Base-by-base conservation (phyloP, 2,888 invertebrate genomes). In the Tipula vernalis region DNA sequence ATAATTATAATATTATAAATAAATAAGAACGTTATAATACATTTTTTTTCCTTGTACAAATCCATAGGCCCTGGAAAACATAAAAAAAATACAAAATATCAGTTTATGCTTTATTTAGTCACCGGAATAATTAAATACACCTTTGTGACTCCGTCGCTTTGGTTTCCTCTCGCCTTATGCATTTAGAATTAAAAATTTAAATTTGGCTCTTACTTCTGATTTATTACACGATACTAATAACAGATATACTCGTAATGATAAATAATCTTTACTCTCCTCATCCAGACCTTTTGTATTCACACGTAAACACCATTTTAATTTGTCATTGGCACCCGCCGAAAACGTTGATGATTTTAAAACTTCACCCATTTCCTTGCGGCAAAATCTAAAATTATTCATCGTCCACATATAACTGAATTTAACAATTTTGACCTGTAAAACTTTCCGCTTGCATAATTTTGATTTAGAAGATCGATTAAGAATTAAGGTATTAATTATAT, bases 341-440 rank as follows among this genome's bases (percentile, higher is more conserved):
- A 99, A 99, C 90, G 99, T 99, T 90, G 99, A 99, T 92, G 99
- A 99, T 94, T 99, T 99, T 91, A 99, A 94, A 89, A 99, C 99
- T 94, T 99, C 99, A 90, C 99, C 99, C 99, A 99, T 99, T 93
- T 99, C 99, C 93, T 99, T 99, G 90, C 99, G 96, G 94, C 99
- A 99, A 94, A 99, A 99, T 94, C 99, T 99, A 94, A 99, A 99
- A 95, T 99, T 99, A 94, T 99, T 99, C 94, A 99, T 99, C 92
- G 99, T 99, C 99, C 99, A 99, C 98, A 99, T 99, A 93, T 99
- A 99, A 93, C 98, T 99, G 95, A 99, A 99, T 94, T 99, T 99
- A 90, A 99, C 98, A 93, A 99, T 99, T 95, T 99, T 99, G 92
- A 99, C 99, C 98, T 98, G 95, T 36, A 94, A 15, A 51, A 44